Evolutionary conservation across 2,888 invertebrate species (phyloP).

Genomic region (Romanomermis culicivorax): DNA sequence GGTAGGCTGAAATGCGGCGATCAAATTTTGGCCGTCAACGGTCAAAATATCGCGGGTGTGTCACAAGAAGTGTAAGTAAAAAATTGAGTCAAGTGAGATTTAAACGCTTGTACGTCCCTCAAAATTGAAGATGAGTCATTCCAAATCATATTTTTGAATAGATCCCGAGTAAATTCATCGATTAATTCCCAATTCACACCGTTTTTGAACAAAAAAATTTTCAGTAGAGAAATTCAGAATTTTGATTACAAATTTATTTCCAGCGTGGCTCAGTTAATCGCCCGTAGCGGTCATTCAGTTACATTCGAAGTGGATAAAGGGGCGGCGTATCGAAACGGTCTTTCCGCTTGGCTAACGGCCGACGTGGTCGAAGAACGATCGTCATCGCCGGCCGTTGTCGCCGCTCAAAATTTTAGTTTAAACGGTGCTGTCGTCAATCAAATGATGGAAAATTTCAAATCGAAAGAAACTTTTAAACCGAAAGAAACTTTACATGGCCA

Average conservation of each 20-base stretch:
- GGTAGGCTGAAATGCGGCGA: constrained; percentile 87
- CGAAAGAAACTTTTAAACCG: too few species aligned
- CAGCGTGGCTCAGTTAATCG: constrained; percentile 83
- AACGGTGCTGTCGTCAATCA: too few species aligned
- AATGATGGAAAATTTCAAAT: too few species aligned
- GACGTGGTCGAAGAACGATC: background rate
- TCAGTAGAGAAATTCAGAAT: background rate
- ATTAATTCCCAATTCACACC: too few species aligned
- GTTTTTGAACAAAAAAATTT: too few species aligned
- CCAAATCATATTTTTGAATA: too few species aligned
- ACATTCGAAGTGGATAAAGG: constrained; percentile 89
- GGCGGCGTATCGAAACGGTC: constrained; percentile 84
- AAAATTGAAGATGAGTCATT: background rate
- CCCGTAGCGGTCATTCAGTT: constrained; percentile 75
- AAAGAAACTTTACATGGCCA: too few species aligned
- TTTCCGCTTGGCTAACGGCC: constrained; percentile 52
- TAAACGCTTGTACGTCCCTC: background rate
- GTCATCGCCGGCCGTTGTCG: too few species aligned
- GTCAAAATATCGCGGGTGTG: constrained; percentile 65
- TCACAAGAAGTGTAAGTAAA: constrained; percentile 44
- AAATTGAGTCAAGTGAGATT: background rate
- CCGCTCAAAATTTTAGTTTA: too few species aligned
- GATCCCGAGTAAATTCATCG: too few species aligned
- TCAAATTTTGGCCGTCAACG: constrained; percentile 85
- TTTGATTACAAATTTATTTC: constrained; percentile 12